Evolutionary conservation across 2,113 vertebrate species (phyloP).

Genomic region (Origma solitaria): DNA sequence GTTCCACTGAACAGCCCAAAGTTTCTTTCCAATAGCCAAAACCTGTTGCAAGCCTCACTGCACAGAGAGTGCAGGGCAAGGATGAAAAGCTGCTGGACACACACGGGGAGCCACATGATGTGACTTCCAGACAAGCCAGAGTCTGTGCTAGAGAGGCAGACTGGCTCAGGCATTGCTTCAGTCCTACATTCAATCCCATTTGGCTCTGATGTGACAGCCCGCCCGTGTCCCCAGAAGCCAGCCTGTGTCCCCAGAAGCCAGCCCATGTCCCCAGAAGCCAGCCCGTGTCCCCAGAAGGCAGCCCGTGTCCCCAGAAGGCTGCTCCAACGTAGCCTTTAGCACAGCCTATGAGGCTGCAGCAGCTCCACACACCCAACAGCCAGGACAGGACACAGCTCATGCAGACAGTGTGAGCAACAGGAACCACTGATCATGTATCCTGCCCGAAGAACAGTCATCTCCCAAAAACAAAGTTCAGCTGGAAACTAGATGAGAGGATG

Average conservation of each 20-base stretch:
- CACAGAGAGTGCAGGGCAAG: neutral
- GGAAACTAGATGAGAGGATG: too few relatives aligned
- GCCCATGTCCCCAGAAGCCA: too few relatives aligned
- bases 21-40: neutral
- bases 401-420: rapidly evolving
- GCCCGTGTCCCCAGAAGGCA: too few relatives aligned
- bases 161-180: neutral
- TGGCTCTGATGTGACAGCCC: neutral
- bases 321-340: rapidly evolving
- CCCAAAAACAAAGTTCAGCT: too few relatives aligned
- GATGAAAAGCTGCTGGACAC: neutral
- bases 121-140: neutral
- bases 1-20: neutral
- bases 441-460: too few relatives aligned
- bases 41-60: too few relatives aligned
- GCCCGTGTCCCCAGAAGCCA: neutral
- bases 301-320: too few relatives aligned
- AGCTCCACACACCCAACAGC: neutral
- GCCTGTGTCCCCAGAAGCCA: too few relatives aligned
- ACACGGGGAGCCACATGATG: neutral
- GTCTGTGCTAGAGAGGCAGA: neutral
- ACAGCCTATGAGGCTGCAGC: neutral
- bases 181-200: neutral
- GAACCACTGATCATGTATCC: neutral
- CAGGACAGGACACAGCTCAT: neutral